phyloP scores from a whole-genome alignment of 1,140 invertebrate species.

The Metaphire vulgaris region DNA sequence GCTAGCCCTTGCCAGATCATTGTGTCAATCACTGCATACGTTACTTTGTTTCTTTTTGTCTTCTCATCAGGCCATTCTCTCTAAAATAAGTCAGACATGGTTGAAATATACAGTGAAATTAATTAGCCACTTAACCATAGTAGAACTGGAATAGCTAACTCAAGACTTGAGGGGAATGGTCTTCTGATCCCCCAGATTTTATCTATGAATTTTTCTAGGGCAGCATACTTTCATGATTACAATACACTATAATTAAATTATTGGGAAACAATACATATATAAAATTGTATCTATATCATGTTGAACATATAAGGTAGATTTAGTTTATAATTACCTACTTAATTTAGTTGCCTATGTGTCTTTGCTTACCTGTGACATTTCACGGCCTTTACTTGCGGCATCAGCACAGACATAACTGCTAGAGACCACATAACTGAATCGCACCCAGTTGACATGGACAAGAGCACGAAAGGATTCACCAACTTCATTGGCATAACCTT shows the following conservation, averaged over 20 bases:
- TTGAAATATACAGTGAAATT: constrained; percentile 5
- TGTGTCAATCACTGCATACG: constrained; percentile 67
- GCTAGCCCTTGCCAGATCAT: constrained; percentile 87
- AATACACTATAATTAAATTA: too few relatives aligned
- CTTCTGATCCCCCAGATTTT: too few relatives aligned
- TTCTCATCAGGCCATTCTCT: constrained; percentile 34
- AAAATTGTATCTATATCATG: too few relatives aligned
- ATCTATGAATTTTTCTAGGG: too few relatives aligned
- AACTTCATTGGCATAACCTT: constrained; percentile 92
- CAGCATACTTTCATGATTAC: too few relatives aligned
- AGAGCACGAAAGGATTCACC: constrained; percentile 82
- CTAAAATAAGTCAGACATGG: constrained; percentile 33
- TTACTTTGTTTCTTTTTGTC: constrained; percentile 36
- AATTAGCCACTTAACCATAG: background rate
- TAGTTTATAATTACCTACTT: too few relatives aligned
- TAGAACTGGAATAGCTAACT: too few relatives aligned
- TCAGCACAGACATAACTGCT: constrained; percentile 80
- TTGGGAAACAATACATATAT: too few relatives aligned
- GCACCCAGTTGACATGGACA: constrained; percentile 66
- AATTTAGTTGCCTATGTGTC: too few relatives aligned
- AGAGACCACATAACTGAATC: constrained; percentile 71
- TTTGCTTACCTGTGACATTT: constrained; percentile 59
- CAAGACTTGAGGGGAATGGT: too few relatives aligned
- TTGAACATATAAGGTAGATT: too few relatives aligned
- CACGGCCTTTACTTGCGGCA: constrained; percentile 70